Conservation (phyloP, 2,113 vertebrate species). For the Bos taurus region ARS-UCD2.0 NC_037336.1:82785001-82785500, state of each 20-base stretch:
- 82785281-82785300: neutral
- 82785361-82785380: neutral
- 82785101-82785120: neutral
- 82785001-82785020: neutral
- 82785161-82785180: neutral
- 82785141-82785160: neutral
- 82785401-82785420: neutral
- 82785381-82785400: neutral
- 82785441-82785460: neutral
- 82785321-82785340: neutral
- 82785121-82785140: neutral
- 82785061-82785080: neutral
- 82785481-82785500: neutral
- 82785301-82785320: neutral
- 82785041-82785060: neutral
- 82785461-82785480: neutral
- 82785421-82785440: neutral
- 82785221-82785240: neutral
- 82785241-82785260: neutral
- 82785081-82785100: neutral
- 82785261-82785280: conserved; percentile 24
- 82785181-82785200: neutral
- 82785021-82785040: neutral
- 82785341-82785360: neutral
- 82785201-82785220: neutral